Evolutionary conservation across 2,113 vertebrate species (phyloP).

Genomic region (Sander vitreus): DNA sequence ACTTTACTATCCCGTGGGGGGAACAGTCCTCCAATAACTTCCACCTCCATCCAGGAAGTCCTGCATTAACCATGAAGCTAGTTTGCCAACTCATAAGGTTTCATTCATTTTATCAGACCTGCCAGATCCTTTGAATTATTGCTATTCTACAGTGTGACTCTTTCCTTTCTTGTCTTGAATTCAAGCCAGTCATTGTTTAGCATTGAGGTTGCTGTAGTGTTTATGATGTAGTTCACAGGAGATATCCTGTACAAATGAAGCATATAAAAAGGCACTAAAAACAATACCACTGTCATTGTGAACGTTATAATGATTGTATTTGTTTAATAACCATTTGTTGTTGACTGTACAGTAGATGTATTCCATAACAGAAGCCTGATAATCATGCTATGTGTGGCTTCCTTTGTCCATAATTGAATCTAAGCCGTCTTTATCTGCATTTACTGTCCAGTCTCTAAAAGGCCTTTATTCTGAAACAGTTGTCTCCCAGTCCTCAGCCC

Average conservation of each 20-base stretch:
- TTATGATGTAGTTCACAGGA: conserved; percentile 44
- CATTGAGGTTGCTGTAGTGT: conserved; percentile 28
- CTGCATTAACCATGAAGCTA: conserved; percentile 75
- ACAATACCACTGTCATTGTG: conserved; percentile 41
- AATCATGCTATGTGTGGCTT: neutral
- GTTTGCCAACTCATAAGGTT: conserved; percentile 72
- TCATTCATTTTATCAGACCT: conserved; percentile 70
- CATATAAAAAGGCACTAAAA: conserved; percentile 20
- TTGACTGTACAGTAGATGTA: conserved; percentile 19
- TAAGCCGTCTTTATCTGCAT: conserved; percentile 53
- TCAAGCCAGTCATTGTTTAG: conserved; percentile 52
- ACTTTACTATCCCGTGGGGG: conserved; percentile 56
- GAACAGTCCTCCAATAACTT: conserved; percentile 63
- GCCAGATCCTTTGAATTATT: conserved; percentile 69
- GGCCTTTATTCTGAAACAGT: conserved; percentile 38
- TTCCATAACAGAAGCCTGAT: conserved; percentile 24
- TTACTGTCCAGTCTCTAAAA: conserved; percentile 24
- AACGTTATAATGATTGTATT: conserved; percentile 25
- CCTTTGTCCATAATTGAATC: conserved; percentile 42
- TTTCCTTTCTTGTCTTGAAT: conserved; percentile 67
- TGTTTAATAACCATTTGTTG: conserved; percentile 18
- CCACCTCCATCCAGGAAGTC: conserved; percentile 65
- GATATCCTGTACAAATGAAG: conserved; percentile 33
- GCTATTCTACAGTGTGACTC: conserved; percentile 54
- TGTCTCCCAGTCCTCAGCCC: conserved; percentile 22